phyloP scores from a whole-genome alignment of 2,888 invertebrate species.

The Drosophila quasianomalipes region DNA sequence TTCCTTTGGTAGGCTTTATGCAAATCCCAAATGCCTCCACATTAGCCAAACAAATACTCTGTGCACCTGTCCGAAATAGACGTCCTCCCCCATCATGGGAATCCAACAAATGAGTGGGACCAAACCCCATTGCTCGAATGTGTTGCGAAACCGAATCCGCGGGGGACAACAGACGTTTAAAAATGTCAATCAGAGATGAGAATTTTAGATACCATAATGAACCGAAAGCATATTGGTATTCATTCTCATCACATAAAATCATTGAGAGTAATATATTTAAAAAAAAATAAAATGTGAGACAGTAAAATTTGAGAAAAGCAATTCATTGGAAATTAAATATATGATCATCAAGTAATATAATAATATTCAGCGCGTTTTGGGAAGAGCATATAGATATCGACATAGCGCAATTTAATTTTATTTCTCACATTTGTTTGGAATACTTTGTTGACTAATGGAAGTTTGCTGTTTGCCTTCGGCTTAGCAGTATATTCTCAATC shows the following conservation, averaged over 20 bases:
- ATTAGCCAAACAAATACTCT: conserved; percentile 10
- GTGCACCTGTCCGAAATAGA: conserved; percentile 36
- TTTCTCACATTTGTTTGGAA: conserved; percentile 10
- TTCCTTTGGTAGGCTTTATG: conserved; percentile 54
- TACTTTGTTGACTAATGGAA: conserved; percentile 63
- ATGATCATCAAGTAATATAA: neutral
- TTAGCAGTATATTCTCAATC: conserved; percentile 51
- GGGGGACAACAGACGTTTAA: conserved; percentile 29
- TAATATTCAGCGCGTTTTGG: neutral
- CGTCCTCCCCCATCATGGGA: conserved; percentile 46
- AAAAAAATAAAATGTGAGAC: neutral
- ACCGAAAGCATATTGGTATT: conserved; percentile 3
- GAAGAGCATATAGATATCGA: conserved; percentile 20
- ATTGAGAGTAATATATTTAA: neutral
- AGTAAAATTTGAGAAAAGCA: neutral
- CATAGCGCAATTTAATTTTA: neutral
- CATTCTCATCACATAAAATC: neutral
- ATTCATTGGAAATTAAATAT: neutral
- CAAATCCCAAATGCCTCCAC: conserved; percentile 62
- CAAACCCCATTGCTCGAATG: conserved; percentile 27
- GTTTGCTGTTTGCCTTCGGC: conserved; percentile 65
- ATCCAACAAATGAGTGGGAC: conserved; percentile 26
- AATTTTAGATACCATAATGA: conserved; percentile 15
- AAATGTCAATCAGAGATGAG: conserved; percentile 46
- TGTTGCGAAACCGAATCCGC: conserved; percentile 18